These are phyloP conservation scores for Scolopax mira DNA, from an alignment of 2,113 vertebrate species.

Conservation along the genomic window DNA sequence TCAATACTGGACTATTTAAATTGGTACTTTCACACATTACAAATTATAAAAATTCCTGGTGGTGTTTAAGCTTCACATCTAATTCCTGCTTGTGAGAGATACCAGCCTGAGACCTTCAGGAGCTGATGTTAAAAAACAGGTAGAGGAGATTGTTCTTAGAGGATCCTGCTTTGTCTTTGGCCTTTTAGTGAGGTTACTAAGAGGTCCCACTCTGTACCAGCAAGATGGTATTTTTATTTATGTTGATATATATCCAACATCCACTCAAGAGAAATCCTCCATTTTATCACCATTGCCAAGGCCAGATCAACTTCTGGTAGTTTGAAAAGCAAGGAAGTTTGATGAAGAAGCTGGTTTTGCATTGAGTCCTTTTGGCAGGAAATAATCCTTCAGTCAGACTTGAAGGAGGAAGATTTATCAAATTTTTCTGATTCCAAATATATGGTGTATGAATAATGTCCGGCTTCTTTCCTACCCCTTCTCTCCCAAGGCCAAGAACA, in stretches of 20 bases:
- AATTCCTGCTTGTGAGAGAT: neutral
- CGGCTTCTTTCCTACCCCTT: neutral
- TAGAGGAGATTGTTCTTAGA: neutral
- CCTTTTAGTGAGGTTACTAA: neutral
- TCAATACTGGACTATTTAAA: neutral
- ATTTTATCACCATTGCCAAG: neutral
- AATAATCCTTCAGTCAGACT: neutral
- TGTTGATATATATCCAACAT: neutral
- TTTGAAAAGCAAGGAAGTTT: neutral
- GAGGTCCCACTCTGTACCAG: neutral
- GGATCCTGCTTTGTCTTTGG: neutral
- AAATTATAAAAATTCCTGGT: neutral
- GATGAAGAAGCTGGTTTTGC: neutral
- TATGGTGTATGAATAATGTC: neutral
- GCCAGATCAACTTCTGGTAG: neutral
- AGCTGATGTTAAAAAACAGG: neutral
- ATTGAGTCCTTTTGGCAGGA: neutral
- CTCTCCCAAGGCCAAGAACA: neutral
- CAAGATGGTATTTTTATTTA: neutral
- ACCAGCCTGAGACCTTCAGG: neutral
- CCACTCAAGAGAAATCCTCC: neutral
- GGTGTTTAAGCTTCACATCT: neutral
- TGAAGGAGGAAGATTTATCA: neutral
- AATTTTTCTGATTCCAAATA: neutral
- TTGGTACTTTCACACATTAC: neutral